These are phyloP conservation scores for Spisula solida DNA, from an alignment of 2,888 invertebrate genomes.

Conservation along the genomic window DNA sequence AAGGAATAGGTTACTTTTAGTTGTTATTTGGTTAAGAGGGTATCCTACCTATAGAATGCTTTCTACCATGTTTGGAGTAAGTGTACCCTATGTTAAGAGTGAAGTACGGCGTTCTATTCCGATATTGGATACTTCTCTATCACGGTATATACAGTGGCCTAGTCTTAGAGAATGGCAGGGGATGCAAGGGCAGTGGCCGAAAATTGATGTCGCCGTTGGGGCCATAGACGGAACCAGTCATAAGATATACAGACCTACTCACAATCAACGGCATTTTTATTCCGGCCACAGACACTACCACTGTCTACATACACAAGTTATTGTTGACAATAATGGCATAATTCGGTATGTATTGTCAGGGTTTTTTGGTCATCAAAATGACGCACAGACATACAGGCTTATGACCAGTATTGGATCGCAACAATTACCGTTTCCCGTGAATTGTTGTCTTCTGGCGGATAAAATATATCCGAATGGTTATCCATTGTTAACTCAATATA, in stretches of 20 bases:
- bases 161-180: background rate
- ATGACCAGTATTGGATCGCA: constrained; percentile 25
- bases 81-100: too few species aligned
- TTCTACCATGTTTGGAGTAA: too few species aligned
- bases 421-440: too few species aligned
- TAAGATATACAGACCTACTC: constrained; percentile 40
- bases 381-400: constrained; percentile 33
- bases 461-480: background rate
- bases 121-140: background rate
- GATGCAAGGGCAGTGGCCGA: background rate
- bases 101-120: too few species aligned
- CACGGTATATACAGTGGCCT: background rate
- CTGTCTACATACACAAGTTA: constrained; percentile 43
- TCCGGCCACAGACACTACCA: constrained; percentile 50
- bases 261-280: constrained; percentile 48
- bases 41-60: too few species aligned
- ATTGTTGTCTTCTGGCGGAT: background rate
- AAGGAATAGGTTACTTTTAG: too few species aligned
- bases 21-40: too few species aligned
- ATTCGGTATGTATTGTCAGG: constrained; percentile 34
- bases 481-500: background rate
- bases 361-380: constrained; percentile 46
- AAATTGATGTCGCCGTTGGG: constrained; percentile 29
- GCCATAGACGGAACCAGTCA: constrained; percentile 34
- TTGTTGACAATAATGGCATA: constrained; percentile 35